Base-by-base conservation (phyloP, 2,113 vertebrate species). In the Bubalus kerabau region DNA sequence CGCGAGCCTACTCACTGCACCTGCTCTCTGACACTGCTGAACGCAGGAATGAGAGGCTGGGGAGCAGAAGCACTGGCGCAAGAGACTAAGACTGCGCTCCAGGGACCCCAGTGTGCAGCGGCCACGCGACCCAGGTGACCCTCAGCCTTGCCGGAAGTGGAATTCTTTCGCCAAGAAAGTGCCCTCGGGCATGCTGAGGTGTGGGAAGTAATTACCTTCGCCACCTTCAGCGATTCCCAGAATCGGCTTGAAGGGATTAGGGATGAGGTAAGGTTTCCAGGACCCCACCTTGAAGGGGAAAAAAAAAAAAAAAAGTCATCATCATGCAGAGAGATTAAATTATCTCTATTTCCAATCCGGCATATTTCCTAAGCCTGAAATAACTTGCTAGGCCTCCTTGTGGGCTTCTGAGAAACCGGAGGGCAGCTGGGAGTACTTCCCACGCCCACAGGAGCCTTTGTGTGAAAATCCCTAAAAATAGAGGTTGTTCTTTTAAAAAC, bases 401-500 rank as follows among this genome's bases (percentile, higher is more conserved):
- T 93, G 94, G 93, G 93, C 82, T 92, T 95, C 76, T 81, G 95
- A 91, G 96, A 95, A 96, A 90, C 71, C 48, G 97, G 89, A 96
- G 95, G 97, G 97, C 92, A 95, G 94, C 95, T 96, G 96, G 89
- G 95, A 96, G 92, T 67, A 91, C 97, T 97, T 96, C 95, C 97
- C 98, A 96, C 94, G 23, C 94, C 95, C 94, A 96, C 96, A 82
- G 5, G 56, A 91, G 95, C 85, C 90, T 97, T 97, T 97, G 97
- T 97, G 95, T 94, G 92, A 92, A 95, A 95, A 94, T 50, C 54
- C 36, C 94, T 98, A 98, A 97, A 97, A 97, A 98, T 96, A 97
- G 96, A 97, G 74, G 76, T 80, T 87, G 92, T 96, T 96, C 88
- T 98, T 97, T 94, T 95, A 92, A 98, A 97, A 97, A 97, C 92